Conservation (phyloP, 2,113 vertebrate species). For the Dinomys branickii region DNA sequence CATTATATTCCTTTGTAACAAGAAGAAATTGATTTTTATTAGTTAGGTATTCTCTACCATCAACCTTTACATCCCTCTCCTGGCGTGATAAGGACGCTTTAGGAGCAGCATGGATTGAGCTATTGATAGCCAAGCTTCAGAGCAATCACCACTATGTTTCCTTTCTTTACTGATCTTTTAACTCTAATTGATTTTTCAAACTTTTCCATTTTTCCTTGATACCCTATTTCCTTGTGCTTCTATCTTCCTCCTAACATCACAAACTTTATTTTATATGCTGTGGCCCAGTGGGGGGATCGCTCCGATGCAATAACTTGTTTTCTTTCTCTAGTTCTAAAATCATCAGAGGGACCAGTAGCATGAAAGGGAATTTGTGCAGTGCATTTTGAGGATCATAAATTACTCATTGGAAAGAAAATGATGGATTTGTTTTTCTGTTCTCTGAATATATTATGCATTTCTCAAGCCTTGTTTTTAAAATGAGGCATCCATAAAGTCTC, state of each 20-base stretch:
- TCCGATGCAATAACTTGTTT: slow-evolving; percentile 69
- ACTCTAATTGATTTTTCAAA: slow-evolving; percentile 67
- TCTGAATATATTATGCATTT: slow-evolving; percentile 55
- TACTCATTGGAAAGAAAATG: slow-evolving; percentile 66
- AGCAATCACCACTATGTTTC: neutral
- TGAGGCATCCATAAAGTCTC: neutral
- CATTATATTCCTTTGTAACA: neutral
- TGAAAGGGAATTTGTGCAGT: slow-evolving; percentile 56
- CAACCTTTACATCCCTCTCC: neutral
- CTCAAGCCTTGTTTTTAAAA: slow-evolving; percentile 42
- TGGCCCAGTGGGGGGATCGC: slow-evolving; percentile 61
- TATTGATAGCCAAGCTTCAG: slow-evolving; percentile 1
- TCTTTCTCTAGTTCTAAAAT: slow-evolving; percentile 59
- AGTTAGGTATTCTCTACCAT: neutral
- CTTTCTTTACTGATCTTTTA: slow-evolving; percentile 64
- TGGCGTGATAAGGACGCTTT: neutral
- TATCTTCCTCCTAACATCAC: slow-evolving; percentile 63
- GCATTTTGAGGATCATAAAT: slow-evolving; percentile 65
- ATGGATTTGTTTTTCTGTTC: slow-evolving; percentile 62
- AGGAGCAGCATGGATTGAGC: neutral
- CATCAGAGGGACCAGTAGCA: slow-evolving; percentile 57
- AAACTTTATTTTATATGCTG: slow-evolving; percentile 57
- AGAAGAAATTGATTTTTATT: slow-evolving; percentile 26
- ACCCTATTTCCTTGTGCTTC: slow-evolving; percentile 50
- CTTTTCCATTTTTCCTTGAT: slow-evolving; percentile 58